Conservation (phyloP, 2,888 invertebrate genomes). For the Xestia c-nigrum region DNA sequence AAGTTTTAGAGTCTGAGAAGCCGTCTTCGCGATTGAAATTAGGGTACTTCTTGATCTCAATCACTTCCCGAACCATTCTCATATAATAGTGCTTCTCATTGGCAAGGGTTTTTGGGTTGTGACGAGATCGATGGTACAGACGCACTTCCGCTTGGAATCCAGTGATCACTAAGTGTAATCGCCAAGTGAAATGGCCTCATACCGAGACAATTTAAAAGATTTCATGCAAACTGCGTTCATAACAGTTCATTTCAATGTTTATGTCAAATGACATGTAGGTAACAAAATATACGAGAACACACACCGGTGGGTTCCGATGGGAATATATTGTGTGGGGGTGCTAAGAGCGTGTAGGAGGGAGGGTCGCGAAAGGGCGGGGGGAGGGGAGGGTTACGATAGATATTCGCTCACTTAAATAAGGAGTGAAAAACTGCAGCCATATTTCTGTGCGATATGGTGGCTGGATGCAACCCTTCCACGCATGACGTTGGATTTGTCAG, state of each 20-base stretch:
- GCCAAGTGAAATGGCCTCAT: too few species aligned
- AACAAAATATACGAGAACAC: constrained; percentile 49
- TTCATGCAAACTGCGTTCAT: constrained; percentile 22
- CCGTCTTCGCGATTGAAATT: too few species aligned
- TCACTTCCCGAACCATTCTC: too few species aligned
- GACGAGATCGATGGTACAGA: too few species aligned
- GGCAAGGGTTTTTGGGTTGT: too few species aligned
- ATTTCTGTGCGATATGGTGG: constrained; percentile 47
- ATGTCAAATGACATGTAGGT: constrained; percentile 34
- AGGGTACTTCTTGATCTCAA: too few species aligned
- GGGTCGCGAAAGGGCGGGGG: not conserved
- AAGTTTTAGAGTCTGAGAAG: too few species aligned
- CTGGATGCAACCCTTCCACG: constrained; percentile 17
- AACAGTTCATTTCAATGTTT: constrained; percentile 29
- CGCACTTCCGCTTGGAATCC: too few species aligned
- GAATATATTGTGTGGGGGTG: constrained; percentile 24
- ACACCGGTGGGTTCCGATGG: constrained; percentile 38
- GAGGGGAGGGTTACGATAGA: constrained; percentile 34
- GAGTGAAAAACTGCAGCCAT: constrained; percentile 63
- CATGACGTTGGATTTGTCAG: constrained; percentile 19
- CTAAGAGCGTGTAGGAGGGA: not conserved
- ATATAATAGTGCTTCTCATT: too few species aligned
- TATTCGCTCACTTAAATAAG: constrained; percentile 60
- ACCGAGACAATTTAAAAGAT: not conserved
- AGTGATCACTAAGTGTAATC: too few species aligned